A percentile compares a stretch with the other conserved stretches of the same genome.
Evolutionary conservation across 2,113 vertebrate genomes (phyloP).

Genomic region (Trichomycterus rosablanca): DNA sequence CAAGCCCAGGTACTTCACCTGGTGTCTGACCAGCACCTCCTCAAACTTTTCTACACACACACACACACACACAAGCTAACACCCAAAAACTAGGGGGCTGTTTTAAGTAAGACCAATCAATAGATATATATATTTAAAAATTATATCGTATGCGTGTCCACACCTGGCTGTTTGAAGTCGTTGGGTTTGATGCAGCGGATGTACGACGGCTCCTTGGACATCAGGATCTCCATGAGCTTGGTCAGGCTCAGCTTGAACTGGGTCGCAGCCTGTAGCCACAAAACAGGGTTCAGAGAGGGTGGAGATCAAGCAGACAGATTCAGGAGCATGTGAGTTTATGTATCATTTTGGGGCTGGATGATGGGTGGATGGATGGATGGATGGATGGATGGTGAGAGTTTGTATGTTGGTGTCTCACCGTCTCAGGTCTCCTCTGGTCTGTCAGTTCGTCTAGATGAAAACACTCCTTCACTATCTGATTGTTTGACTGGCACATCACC

Average conservation of each 20-base stretch:
- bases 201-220: conserved; percentile 95
- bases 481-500: conserved; percentile 90
- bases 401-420: conserved; percentile 63
- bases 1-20: conserved; percentile 95
- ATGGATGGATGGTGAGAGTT: neutral
- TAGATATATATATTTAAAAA: neutral
- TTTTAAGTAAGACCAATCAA: too few species aligned
- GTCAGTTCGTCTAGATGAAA: conserved; percentile 84
- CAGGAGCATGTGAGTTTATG: too few species aligned
- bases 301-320: too few species aligned
- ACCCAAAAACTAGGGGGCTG: neutral
- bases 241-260: conserved; percentile 93
- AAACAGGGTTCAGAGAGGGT: conserved; percentile 5
- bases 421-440: conserved; percentile 90
- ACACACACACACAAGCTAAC: conserved; percentile 5
- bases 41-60: conserved; percentile 80
- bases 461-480: conserved; percentile 83
- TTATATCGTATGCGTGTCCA: neutral
- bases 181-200: conserved; percentile 96
- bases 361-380: too few species aligned
- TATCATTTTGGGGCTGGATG: too few species aligned
- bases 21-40: conserved; percentile 90
- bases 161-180: conserved; percentile 86
- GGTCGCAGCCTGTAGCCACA: conserved; percentile 77
- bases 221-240: conserved; percentile 92